A percentile compares a stretch with the other conserved stretches of the same genome.
phyloP scores from a whole-genome alignment of 2,888 invertebrate genomes.

The Apantesis nais region DNA sequence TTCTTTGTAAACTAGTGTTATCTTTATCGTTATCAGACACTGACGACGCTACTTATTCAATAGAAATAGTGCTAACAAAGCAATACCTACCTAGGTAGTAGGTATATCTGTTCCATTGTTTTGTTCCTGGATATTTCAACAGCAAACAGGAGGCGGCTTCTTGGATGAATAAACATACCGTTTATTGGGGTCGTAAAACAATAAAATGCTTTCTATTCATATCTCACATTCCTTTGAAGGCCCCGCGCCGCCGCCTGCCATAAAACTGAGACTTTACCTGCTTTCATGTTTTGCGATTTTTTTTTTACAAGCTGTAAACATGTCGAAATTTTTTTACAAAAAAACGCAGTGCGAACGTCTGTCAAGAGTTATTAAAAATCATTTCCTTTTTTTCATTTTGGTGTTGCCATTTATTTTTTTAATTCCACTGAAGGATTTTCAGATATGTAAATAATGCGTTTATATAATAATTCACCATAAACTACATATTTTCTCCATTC shows the following conservation, averaged over 20 bases:
- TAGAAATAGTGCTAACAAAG: constrained; percentile 11
- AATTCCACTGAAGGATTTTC: no score
- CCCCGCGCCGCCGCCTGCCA: constrained; percentile 37
- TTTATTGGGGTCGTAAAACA: constrained; percentile 74
- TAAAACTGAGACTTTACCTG: constrained; percentile 65
- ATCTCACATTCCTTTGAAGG: constrained; percentile 28
- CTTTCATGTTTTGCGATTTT: constrained; percentile 61
- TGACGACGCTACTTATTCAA: constrained; percentile 6
- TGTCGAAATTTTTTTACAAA: constrained; percentile 6
- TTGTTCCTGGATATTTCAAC: constrained; percentile 45
- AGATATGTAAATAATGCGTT: no score
- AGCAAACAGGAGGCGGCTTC: constrained; percentile 64
- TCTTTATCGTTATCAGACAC: constrained; percentile 22
- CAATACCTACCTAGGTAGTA: constrained; percentile 26
- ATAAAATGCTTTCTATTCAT: constrained; percentile 67
- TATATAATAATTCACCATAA: no score
- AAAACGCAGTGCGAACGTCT: not conserved
- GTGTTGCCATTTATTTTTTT: no score
- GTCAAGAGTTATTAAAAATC: no score
- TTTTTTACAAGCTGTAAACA: constrained; percentile 20
- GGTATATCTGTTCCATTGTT: constrained; percentile 24
- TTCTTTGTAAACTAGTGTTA: constrained; percentile 13
- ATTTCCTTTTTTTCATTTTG: no score
- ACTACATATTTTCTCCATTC: no score
- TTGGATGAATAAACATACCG: constrained; percentile 65